Base-by-base conservation (phyloP, 2,888 invertebrate genomes). In the Allygus modestus region DNA sequence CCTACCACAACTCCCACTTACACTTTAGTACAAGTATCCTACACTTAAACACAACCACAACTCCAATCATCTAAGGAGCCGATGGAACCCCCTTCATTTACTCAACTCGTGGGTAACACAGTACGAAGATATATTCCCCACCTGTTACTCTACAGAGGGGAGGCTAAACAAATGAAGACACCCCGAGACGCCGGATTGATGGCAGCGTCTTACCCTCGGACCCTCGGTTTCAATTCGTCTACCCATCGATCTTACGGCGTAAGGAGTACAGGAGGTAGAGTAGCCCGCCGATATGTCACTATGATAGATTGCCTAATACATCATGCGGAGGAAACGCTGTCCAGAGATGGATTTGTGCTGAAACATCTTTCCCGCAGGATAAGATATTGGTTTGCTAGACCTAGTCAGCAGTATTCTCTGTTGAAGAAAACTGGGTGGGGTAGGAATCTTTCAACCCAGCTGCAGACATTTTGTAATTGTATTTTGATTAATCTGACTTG, bases 161-260 rank as follows among this genome's bases (percentile, higher is more conserved):
- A 12, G 23, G 77, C 28, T 79, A 79, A 79, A 79, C 79, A 79
- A 79, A 79, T 79, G 79, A 79, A 79, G 79, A 79, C 79, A 79
- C 31, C 73, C 77, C 51, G 20, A 71, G 71, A 71, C 71, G 41
- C 5, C 11, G 31, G 73, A 73, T 73, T 73, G 73, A 73, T 73
- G 41, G 73, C n/a, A 5, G 11, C 28, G 5, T 77, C 37, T 51
- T 51, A n/a, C 1, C 12, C 37, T 20, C 71, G 37, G 37, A 71
- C 33, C 73, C 77, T 77, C 43, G 33, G 41, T 9, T 73, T 73
- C 73, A 71, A 71, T 37, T 37, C 71, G 9, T 71, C 20, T 1
- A n/a, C 5, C 73, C 37, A 75, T 75, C 73, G 20, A 75, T 51
- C 77, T 73, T 20, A 31, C n/a, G 5, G 43, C 12, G 5, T 9